phyloP scores from a whole-genome alignment of 1,140 invertebrate genomes.

The Periplaneta americana region DNA sequence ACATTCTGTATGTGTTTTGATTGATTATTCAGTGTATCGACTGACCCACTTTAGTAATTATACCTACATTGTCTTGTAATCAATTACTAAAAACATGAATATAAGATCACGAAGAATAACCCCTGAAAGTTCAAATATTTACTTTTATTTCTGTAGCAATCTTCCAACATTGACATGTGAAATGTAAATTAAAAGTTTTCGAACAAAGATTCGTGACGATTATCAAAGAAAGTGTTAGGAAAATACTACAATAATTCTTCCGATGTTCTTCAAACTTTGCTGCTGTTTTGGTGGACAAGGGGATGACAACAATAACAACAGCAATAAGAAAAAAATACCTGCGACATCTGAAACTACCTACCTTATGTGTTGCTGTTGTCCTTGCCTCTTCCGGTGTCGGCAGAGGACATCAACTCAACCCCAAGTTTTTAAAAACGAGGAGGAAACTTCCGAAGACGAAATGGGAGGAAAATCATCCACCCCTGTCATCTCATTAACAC shows the following conservation, averaged over 20 bases:
- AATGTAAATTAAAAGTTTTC: no score
- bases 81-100: neutral
- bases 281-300: neutral
- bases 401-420: neutral
- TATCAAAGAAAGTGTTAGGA: neutral
- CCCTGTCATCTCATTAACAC: neutral
- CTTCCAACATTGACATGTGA: no score
- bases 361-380: neutral
- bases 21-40: neutral
- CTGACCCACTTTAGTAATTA: neutral
- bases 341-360: neutral
- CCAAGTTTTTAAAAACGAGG: neutral
- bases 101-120: no score
- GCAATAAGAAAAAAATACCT: neutral
- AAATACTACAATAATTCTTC: neutral
- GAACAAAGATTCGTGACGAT: neutral
- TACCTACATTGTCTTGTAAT: no score
- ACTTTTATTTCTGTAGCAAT: no score
- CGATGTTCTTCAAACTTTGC: neutral
- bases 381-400: neutral
- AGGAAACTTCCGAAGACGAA: neutral
- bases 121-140: no score
- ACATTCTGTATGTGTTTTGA: neutral
- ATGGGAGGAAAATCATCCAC: neutral
- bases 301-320: neutral